Evolutionary conservation across 2,888 invertebrate genomes (phyloP).

Genomic region (Lithophane ornitopus): DNA sequence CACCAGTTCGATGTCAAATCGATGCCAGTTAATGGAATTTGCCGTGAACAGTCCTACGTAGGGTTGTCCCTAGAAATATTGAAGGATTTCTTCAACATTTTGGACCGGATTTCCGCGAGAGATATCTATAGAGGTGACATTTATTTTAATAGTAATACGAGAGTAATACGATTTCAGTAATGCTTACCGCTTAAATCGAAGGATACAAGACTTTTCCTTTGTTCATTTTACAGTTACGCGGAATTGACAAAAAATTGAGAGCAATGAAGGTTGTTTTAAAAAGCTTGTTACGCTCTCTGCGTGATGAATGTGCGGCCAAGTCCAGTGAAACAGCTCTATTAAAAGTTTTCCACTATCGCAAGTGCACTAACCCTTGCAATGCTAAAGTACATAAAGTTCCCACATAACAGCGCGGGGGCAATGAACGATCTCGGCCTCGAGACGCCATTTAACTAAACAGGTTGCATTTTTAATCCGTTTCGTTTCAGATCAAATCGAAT

Average conservation of each 20-base stretch:
- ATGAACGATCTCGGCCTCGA: slow-evolving; percentile 82
- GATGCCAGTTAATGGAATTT: slow-evolving; percentile 69
- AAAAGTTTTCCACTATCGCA: slow-evolving; percentile 77
- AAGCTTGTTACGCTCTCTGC: not conserved
- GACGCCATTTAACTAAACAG: slow-evolving; percentile 74
- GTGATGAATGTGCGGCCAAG: slow-evolving; percentile 48
- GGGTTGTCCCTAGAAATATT: slow-evolving; percentile 51
- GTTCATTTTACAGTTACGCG: not conserved
- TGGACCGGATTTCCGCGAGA: slow-evolving; percentile 33
- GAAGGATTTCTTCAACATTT: slow-evolving; percentile 20
- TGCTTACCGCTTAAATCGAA: not conserved
- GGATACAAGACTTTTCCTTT: not conserved
- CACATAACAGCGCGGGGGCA: slow-evolving; percentile 78
- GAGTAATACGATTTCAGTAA: not conserved
- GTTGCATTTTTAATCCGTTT: slow-evolving; percentile 74
- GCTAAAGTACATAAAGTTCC: slow-evolving; percentile 71
- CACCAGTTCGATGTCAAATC: slow-evolving; percentile 69
- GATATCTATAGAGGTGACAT: not conserved
- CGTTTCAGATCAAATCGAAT: slow-evolving; percentile 60
- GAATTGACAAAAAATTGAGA: not conserved
- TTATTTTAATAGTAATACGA: not conserved
- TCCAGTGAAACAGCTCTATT: slow-evolving; percentile 68
- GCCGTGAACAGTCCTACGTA: slow-evolving; percentile 56
- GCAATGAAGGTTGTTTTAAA: not conserved
- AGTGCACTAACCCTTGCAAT: slow-evolving; percentile 73